A percentile compares a stretch with the other conserved stretches of the same genome.
These are phyloP conservation scores for Cyphomyrus plagiostoma DNA, from an alignment of 2,113 vertebrate species.

Conservation along the genomic window DNA sequence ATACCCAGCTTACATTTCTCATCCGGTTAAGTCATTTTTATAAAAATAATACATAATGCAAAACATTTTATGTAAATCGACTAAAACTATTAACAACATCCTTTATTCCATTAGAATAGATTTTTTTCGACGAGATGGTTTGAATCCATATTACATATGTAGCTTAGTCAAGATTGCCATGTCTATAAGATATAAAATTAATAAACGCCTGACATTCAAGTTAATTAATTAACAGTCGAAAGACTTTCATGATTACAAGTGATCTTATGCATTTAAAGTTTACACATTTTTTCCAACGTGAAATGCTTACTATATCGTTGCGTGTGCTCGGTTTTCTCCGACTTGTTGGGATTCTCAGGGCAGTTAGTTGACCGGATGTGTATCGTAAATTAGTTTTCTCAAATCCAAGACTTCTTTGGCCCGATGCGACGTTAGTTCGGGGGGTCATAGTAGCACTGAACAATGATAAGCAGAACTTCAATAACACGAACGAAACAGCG, in stretches of 20 bases:
- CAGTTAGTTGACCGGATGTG: slow-evolving; percentile 32
- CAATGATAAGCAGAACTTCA: background rate
- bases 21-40: background rate
- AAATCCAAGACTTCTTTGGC: slow-evolving; percentile 27
- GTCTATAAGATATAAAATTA: background rate
- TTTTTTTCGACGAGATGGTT: background rate
- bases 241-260: background rate
- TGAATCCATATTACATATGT: background rate
- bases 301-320: slow-evolving; percentile 33
- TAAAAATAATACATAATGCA: background rate
- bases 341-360: slow-evolving; percentile 29
- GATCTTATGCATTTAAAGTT: background rate
- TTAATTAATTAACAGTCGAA: background rate
- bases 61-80: background rate
- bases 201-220: background rate
- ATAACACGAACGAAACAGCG: background rate
- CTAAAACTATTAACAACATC: background rate
- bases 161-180: background rate
- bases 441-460: slow-evolving; percentile 30
- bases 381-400: slow-evolving; percentile 36
- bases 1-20: background rate
- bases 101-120: background rate
- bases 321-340: slow-evolving; percentile 30
- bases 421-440: background rate
- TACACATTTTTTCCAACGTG: background rate